Evolutionary conservation across 2,888 invertebrate species (phyloP), one percentile per base, ranked within the genome.

Genomic region (Leptopilina syphax): DNA sequence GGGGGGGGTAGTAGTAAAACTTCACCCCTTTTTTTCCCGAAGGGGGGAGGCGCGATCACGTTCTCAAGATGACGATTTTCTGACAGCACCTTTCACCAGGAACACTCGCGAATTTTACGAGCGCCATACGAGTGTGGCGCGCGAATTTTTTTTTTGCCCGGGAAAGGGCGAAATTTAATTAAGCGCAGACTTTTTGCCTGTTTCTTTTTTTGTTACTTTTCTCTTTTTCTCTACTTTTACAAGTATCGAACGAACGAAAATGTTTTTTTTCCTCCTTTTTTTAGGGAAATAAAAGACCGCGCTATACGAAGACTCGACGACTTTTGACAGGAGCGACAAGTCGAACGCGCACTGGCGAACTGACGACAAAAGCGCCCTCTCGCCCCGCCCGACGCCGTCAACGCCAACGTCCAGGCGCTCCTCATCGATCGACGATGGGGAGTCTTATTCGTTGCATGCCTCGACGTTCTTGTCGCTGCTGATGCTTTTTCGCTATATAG

Each of bases 321-420:
- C 88, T 88, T 88, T 88, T 88, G 87, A 89, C 89, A 90, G 50
- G 50, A 50, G 89, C 87, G 86, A 85, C 86, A 87, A 86, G 87
- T 92, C 92, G 91, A 91, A 92, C 93, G 92, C 92, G 92, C 92
- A 93, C 92, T 92, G 90, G 91, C 85, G 86, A 85, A 93, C 93
- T 93, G 92, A 93, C 93, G 93, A 93, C 93, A 92, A 93, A 92
- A 93, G 93, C 94, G 93, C 93, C 93, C 93, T 93, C 92, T 93
- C 93, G 94, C 94, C 94, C 94, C 94, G 93, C 93, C 91, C 88
- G 88, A 87, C 86, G 87, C 86, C 88, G 87, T 92, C 85, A 81
- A 79, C 83, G 79, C 83, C 84, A 81, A 84, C 83, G 78, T 83
- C 79, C 81, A 83, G 82, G 83, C 83, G 79, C 60, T 60, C 60